phyloP scores from a whole-genome alignment of 2,888 invertebrate species.

The Eubasilissa splendida region DNA sequence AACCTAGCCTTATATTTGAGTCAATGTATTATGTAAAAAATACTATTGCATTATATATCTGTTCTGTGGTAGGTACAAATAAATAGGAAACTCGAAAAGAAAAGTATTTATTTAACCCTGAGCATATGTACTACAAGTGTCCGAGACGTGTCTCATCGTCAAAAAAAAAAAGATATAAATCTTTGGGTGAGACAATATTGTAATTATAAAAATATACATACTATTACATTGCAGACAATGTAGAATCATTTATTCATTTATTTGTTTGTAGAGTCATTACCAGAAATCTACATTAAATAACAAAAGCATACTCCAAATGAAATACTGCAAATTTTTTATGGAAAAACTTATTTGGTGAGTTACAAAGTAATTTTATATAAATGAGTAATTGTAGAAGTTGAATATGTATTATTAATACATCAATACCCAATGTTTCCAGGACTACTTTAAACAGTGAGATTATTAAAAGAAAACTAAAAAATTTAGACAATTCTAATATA shows the following conservation, averaged over 20 bases:
- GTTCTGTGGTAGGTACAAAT: constrained; percentile 4
- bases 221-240: not conserved
- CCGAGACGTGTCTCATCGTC: not conserved
- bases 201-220: not conserved
- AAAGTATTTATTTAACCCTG: constrained; percentile 25
- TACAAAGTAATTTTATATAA: not conserved
- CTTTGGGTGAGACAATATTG: constrained; percentile 1
- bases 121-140: constrained; percentile 25
- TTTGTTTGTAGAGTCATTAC: constrained; percentile 5
- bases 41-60: not conserved
- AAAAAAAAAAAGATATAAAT: not conserved
- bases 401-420: not conserved
- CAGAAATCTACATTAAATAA: not conserved
- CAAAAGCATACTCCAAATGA: constrained; percentile 21
- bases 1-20: not conserved
- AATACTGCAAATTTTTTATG: constrained; percentile 17
- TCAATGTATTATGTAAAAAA: not conserved
- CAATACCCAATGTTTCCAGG: constrained; percentile 9
- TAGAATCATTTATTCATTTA: not conserved
- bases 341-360: constrained; percentile 37
- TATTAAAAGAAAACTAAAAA: constrained; percentile 13
- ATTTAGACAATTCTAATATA: constrained; percentile 33
- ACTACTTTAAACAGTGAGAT: constrained; percentile 25
- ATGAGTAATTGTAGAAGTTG: too few relatives aligned
- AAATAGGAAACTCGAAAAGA: constrained; percentile 29